Base-by-base conservation (phyloP, 2,113 vertebrate genomes). In the Echinops telfairi region DNA sequence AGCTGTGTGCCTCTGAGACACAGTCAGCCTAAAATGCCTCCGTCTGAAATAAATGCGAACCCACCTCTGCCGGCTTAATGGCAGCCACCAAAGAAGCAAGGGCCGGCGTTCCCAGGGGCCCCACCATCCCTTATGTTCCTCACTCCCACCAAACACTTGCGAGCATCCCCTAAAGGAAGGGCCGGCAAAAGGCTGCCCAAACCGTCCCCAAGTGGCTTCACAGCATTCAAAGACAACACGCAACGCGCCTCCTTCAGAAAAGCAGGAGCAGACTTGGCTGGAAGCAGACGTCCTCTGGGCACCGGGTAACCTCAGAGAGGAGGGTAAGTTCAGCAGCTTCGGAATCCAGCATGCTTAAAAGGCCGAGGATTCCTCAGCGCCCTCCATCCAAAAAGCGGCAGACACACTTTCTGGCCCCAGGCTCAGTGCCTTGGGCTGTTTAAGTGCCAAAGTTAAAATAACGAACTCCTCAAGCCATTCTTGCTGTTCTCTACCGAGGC, bases 401-500 rank as follows among this genome's bases (percentile, higher is more conserved):
- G 83, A 43, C 70, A 86, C 57, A 81, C 90, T 93, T 53, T 53
- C 88, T n/a, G 38, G 40, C 15, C 73, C 89, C 22, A 15, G 19
- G 82, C 89, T 81, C 84, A 33, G 64, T 88, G 88, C 7, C 88
- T 90, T 86, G 1, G 0, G 83, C 12, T 53, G 83, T 83, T 96
- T 76, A 40, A 79, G n/a, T 38, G 57, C 40, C 88, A 58, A 38
- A 94, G 88, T 81, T 76, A 88, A 88, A 96, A 89, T 53, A 80
- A 85, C 68, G 20, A 19, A 77, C 79, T 94, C 76, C 60, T 81
- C 66, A 53, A 75, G 43, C 75, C 53, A 31, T 33, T 86, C 83
- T 81, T 88, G 95, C 94, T 80, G 96, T 96, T 97, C 79, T 84
- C 76, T 83, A 97, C 78, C 38, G 82, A 97, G 87, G 89, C 83